Conservation (phyloP, 2,888 invertebrate genomes). For the Eutolmus rufibarbis region DNA sequence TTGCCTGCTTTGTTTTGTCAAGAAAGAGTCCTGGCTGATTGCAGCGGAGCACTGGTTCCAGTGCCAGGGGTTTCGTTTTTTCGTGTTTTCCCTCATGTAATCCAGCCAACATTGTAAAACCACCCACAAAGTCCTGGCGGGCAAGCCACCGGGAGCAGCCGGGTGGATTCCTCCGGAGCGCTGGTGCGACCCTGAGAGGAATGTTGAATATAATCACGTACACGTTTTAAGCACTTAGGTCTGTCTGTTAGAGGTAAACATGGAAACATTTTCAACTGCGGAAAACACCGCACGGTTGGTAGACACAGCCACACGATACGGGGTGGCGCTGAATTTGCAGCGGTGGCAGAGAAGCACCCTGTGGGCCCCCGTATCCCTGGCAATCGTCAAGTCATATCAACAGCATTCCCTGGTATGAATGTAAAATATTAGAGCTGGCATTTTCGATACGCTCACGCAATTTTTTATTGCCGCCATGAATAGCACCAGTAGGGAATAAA, state of each 20-base stretch:
- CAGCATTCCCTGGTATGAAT: conserved; percentile 16
- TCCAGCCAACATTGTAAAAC: conserved; percentile 5
- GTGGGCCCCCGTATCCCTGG: neutral
- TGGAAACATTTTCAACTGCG: conserved; percentile 9
- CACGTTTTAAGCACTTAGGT: conserved; percentile 25
- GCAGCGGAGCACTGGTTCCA: neutral
- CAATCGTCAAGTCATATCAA: conserved; percentile 16
- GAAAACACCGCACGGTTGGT: neutral
- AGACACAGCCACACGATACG: neutral
- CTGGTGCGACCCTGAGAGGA: neutral
- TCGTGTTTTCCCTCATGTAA: neutral
- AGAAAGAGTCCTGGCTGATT: neutral
- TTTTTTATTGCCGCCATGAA: conserved; percentile 35
- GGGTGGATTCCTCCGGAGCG: neutral
- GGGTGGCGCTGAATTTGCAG: neutral
- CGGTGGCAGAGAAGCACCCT: neutral
- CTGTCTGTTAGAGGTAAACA: conserved; percentile 23
- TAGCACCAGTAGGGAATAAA: conserved; percentile 23
- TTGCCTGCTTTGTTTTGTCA: neutral
- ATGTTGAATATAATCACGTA: conserved; percentile 27
- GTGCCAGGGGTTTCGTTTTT: neutral
- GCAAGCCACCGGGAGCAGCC: neutral
- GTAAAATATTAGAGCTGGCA: conserved; percentile 35
- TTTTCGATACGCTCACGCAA: conserved; percentile 33
- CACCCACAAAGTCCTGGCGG: conserved; percentile 1